Conservation (phyloP, 2,888 invertebrate genomes). For the Drosophila monieri region DNA sequence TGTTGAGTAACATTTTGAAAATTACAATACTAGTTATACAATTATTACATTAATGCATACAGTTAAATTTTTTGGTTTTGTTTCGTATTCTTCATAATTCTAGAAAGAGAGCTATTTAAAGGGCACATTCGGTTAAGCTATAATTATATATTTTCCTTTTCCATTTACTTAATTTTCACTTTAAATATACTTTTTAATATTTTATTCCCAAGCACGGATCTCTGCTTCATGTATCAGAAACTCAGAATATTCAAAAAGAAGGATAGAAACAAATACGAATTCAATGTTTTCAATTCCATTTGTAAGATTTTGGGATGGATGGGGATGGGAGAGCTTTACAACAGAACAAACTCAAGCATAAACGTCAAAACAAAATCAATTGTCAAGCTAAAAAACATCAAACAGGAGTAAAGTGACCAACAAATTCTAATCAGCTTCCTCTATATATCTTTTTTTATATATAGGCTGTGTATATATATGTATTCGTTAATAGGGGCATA, state of each 20-base stretch:
- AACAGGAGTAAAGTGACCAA: slow-evolving; percentile 10
- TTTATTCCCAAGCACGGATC: slow-evolving; percentile 37
- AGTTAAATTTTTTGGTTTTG: slow-evolving; percentile 52
- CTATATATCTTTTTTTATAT: slow-evolving; percentile 36
- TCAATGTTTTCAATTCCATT: slow-evolving; percentile 67
- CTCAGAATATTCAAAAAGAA: slow-evolving; percentile 5
- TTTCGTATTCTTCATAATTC: slow-evolving; percentile 68
- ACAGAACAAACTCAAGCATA: slow-evolving; percentile 5
- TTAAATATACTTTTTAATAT: slow-evolving; percentile 28
- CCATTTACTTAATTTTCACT: slow-evolving; percentile 33
- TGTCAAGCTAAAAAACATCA: slow-evolving; percentile 4
- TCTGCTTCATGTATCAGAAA: slow-evolving; percentile 22
- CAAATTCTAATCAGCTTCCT: slow-evolving; percentile 23
- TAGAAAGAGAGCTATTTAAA: slow-evolving; percentile 84
- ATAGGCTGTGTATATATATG: slow-evolving; percentile 26
- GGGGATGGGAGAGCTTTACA: slow-evolving; percentile 1
- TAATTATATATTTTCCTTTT: slow-evolving; percentile 67
- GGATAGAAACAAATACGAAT: slow-evolving; percentile 26
- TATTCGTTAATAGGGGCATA: slow-evolving; percentile 48
- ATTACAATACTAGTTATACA: slow-evolving; percentile 63
- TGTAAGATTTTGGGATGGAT: slow-evolving; percentile 21
- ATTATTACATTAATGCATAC: slow-evolving; percentile 57
- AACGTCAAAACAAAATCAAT: slow-evolving; percentile 17
- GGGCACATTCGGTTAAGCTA: slow-evolving; percentile 85
- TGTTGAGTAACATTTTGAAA: slow-evolving; percentile 67